Evolutionary conservation across 2,797 vertebrate genomes (phyloP).

Genomic region (Sternarchorhynchus goeldii): DNA sequence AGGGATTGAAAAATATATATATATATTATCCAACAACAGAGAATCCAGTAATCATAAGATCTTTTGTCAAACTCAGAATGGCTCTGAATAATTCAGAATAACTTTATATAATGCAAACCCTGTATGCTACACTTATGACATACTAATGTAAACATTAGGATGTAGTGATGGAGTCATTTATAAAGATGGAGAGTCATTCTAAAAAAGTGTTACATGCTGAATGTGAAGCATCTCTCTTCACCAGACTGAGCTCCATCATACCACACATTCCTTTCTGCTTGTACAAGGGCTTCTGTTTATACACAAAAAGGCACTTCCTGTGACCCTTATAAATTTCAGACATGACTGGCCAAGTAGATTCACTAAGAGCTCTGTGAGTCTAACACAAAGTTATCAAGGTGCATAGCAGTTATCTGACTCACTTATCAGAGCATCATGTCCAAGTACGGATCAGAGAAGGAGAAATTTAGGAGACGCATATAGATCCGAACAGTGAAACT

Average conservation of each 20-base stretch:
- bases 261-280: constrained; percentile 60
- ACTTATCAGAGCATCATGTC: constrained; percentile 38
- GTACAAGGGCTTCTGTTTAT: constrained; percentile 67
- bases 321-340: constrained; percentile 44
- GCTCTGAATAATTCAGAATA: no score
- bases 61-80: no score
- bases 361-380: constrained; percentile 42
- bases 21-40: constrained; percentile 43
- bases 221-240: constrained; percentile 1
- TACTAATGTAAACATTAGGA: neutral
- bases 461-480: neutral
- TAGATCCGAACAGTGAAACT: neutral
- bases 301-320: constrained; percentile 57
- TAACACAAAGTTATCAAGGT: constrained; percentile 40
- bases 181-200: neutral
- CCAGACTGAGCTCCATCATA: constrained; percentile 54
- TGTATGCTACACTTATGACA: neutral
- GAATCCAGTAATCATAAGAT: constrained; percentile 16
- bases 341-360: constrained; percentile 32
- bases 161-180: neutral
- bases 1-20: constrained; percentile 58
- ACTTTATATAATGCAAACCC: no score
- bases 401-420: constrained; percentile 38
- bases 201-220: neutral
- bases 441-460: constrained; percentile 42